Percentiles rank a stretch among this genome's conserved stretches.
Evolutionary conservation across 2,113 vertebrate species (phyloP).

Genomic region (Podilymbus podiceps): DNA sequence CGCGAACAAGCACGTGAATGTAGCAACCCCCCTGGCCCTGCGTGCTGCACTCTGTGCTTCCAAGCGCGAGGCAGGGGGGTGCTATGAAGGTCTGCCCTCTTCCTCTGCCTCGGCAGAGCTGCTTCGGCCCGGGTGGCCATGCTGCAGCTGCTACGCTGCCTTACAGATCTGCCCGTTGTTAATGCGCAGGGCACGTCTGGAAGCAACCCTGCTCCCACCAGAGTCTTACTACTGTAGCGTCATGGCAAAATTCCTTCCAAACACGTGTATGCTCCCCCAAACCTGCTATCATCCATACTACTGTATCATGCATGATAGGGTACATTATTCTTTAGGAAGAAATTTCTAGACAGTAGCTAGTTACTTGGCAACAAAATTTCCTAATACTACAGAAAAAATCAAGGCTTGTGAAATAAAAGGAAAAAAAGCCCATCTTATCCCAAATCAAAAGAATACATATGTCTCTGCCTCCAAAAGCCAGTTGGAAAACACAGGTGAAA

Average conservation of each 20-base stretch:
- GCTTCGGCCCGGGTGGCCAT: neutral
- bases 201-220: neutral
- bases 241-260: neutral
- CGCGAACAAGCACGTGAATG: fast-evolving
- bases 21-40: neutral
- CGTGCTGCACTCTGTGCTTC: neutral
- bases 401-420: neutral
- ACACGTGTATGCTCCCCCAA: neutral
- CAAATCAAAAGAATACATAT: neutral
- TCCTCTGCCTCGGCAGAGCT: neutral
- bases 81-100: neutral
- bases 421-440: neutral
- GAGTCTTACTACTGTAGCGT: neutral
- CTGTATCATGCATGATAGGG: neutral
- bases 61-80: fast-evolving
- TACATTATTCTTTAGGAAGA: neutral
- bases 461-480: neutral
- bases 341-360: neutral
- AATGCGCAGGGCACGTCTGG: neutral
- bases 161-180: neutral
- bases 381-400: neutral
- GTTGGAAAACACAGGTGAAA: neutral
- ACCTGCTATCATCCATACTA: neutral
- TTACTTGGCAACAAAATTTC: conserved; percentile 3
- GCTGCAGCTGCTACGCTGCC: neutral